Evolutionary conservation across 2,888 invertebrate species (phyloP).

Genomic region (Agriopis aurantiaria): DNA sequence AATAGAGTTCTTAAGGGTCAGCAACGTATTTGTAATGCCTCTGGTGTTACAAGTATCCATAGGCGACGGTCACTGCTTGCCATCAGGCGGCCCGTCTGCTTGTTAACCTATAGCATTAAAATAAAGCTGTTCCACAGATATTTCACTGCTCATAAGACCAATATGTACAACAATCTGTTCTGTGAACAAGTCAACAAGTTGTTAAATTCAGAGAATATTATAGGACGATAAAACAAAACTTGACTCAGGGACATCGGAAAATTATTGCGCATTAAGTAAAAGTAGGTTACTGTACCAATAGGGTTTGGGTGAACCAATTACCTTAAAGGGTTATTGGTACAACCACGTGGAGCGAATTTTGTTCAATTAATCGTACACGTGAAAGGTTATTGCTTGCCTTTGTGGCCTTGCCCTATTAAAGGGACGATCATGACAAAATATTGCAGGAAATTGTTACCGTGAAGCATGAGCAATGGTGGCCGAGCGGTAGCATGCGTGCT

Average conservation of each 20-base stretch:
- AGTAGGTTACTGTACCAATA: conserved; percentile 4
- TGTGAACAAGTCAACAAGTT: neutral
- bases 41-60: too few species aligned
- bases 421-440: neutral
- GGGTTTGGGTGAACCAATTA: conserved; percentile 11
- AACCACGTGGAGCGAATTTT: conserved; percentile 1
- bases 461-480: neutral
- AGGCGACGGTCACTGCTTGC: too few species aligned
- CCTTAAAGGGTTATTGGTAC: conserved; percentile 16
- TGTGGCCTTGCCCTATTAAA: neutral
- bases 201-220: neutral
- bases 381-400: conserved; percentile 4
- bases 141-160: neutral
- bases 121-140: too few species aligned
- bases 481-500: too few species aligned
- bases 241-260: conserved; percentile 5
- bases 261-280: conserved; percentile 1
- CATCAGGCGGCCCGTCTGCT: too few species aligned
- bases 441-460: neutral
- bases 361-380: conserved; percentile 7
- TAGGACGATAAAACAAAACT: neutral
- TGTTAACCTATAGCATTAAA: too few species aligned
- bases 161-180: neutral
- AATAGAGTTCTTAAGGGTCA: too few species aligned
- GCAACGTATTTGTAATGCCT: too few species aligned